phyloP scores from a whole-genome alignment of 2,113 vertebrate species.

The Falco punctatus region DNA sequence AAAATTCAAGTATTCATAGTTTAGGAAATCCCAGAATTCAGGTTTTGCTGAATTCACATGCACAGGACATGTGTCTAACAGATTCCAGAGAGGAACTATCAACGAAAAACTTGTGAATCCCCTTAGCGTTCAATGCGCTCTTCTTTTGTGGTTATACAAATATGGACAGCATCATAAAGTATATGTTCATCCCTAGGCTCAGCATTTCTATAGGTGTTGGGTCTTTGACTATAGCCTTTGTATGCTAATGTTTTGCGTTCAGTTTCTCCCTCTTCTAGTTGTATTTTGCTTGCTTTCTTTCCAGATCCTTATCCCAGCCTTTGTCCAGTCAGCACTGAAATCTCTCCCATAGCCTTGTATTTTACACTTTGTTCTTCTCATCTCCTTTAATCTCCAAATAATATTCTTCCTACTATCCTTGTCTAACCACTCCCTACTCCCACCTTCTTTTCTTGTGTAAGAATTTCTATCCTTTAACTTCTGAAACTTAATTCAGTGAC shows the following conservation, averaged over 20 bases:
- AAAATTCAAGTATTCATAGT: not conserved
- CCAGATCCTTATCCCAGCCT: not conserved
- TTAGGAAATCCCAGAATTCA: not conserved
- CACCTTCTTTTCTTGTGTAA: not conserved
- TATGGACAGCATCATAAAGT: not conserved
- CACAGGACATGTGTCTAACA: not conserved
- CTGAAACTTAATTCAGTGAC: not conserved
- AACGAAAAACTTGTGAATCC: not conserved
- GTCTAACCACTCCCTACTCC: not conserved
- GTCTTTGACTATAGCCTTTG: not conserved
- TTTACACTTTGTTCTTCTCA: not conserved
- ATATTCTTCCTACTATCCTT: not conserved
- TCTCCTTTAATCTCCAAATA: not conserved
- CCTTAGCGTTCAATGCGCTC: not conserved
- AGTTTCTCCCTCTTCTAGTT: not conserved
- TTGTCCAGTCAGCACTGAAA: not conserved
- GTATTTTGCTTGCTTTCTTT: not conserved
- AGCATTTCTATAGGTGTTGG: not conserved
- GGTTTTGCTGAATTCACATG: not conserved
- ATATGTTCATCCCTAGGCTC: not conserved
- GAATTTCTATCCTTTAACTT: not conserved
- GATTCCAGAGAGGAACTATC: not conserved
- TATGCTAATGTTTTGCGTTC: not conserved
- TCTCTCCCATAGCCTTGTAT: accelerated
- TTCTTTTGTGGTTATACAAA: not conserved